Base-by-base conservation (phyloP, 2,888 invertebrate genomes). In the Platycnemis pennipes region DNA sequence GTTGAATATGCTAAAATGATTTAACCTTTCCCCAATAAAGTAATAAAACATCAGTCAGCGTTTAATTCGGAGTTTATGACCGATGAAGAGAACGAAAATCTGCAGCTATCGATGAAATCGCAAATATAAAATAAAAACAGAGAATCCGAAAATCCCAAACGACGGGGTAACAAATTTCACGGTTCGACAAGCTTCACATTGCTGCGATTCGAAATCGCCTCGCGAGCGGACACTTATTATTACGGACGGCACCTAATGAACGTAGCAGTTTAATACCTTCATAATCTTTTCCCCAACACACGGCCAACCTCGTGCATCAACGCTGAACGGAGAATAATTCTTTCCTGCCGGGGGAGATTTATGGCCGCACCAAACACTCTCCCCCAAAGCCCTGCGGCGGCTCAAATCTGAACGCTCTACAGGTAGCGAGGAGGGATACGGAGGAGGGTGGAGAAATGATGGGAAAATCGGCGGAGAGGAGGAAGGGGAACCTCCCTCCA, bases 241-340 rank as follows among this genome's bases (percentile, higher is more conserved):
- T 63, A 16, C 26, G 0, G 8, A 42, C n/a, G 56, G 26, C 63
- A 44, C 44, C 44, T 56, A 44, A 2, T 11, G 91, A 63, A 91
- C n/a, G 44, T 63, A 56, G 63, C 89, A 56, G 42, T 69, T 91
- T n/a, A 91, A 91, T 63, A 44, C 77, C 77, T 77, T 77, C n/a
- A 91, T 69, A 63, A 69, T 91, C 63, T 91, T 91, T 45, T n/a
- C 44, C 63, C 56, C 63, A n/a, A 77, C 77, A 91, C 5, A 56
- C 8, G 91, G 63, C 69, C 69, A 69, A 91, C 69, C 63, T 91
- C 44, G 63, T 77, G 37, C 42, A 63, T 91, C 89, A 89, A 89
- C 63, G 91, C 63, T 69, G 91, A 91, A 63, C 44, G 63, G 45
- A 63, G 63, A 91, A 91, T 91, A 91, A 69, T 91, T 91, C 91